Conservation (phyloP, 2,113 vertebrate genomes). For the Takifugu flavidus region DNA sequence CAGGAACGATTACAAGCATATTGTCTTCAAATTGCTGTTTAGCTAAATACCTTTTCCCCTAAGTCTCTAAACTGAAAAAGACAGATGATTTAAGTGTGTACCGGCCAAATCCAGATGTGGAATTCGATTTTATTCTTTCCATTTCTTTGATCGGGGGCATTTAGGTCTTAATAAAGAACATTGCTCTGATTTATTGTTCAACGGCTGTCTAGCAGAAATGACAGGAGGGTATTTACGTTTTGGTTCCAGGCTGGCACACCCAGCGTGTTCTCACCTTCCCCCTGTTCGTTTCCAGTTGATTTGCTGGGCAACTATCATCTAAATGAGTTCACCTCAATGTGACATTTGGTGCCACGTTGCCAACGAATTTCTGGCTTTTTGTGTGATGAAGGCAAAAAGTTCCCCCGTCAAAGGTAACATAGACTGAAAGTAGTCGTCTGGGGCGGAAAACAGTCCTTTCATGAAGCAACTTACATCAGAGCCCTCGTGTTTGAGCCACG, state of each 20-base stretch:
- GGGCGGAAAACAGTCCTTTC: conserved; percentile 20
- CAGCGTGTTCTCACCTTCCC: not conserved
- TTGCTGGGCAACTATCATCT: not conserved
- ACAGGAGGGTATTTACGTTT: not conserved
- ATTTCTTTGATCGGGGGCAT: too few relatives aligned
- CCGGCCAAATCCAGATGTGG: too few relatives aligned
- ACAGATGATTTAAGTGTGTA: conserved; percentile 1
- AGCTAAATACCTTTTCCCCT: not conserved
- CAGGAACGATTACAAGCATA: conserved; percentile 9
- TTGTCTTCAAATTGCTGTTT: not conserved
- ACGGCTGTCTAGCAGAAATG: not conserved
- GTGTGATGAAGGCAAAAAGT: not conserved
- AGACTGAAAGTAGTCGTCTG: conserved; percentile 3
- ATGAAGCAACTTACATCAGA: conserved; percentile 25
- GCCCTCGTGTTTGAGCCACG: conserved; percentile 3
- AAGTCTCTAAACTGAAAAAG: conserved; percentile 12
- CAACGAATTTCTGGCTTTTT: conserved; percentile 3
- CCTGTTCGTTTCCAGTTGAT: not conserved
- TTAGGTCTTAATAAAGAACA: too few relatives aligned
- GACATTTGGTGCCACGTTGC: conserved; percentile 3
- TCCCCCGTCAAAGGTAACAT: conserved; percentile 1
- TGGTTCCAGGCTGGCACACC: too few relatives aligned
- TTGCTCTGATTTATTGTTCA: not conserved
- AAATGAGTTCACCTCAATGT: not conserved
- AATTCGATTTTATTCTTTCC: too few relatives aligned